Base-by-base conservation (phyloP, 2,797 vertebrate genomes). In the Muscicapa striata region DNA sequence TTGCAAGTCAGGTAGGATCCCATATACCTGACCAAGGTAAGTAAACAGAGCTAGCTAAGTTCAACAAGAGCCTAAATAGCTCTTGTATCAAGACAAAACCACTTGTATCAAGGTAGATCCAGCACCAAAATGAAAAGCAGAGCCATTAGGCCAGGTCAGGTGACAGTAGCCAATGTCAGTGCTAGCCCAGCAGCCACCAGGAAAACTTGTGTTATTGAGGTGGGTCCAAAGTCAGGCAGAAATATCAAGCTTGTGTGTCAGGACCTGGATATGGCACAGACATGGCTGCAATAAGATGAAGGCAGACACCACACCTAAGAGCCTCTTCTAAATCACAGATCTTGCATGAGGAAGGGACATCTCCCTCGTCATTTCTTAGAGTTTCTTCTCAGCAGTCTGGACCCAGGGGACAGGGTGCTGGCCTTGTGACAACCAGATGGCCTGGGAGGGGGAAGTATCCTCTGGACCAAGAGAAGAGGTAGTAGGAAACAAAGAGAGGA, bases 1-100 rank as follows among this genome's bases (percentile, higher is more conserved):
- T 19, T 3, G 5, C 1, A 36, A 9, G 24, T 36, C 4, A 26
- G 19, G 5, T 26, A 48, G 23, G 15, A 9, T 7, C 4, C 11
- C 6, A 5, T 4, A 9, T 7, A 10, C 5, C 14, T 46, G n/a
- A 34, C 6, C 12, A 43, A 29, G 9, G 10, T 29, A 30, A 62
- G 10, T 29, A 30, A 62, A 29, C 8, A 67, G 23, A 67, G 6
- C 6, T 15, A 58, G 38, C 10, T 5, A 30, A 34, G 32, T 13
- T n/a, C 27, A 68, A 15, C 3, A 30, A 19, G 19, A 75, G 14
- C 32, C 30, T 2, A 21, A 27, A 3, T 2, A 69, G 8, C 15
- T 23, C n/a, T n/a, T n/a, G n/a, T n/a, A n/a, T n/a, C n/a, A n/a
- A 15, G 11, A 14, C 15, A 76, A 69, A 69, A 6, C 4, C 16